These are phyloP conservation scores for Sisor rabdophorus DNA, from an alignment of 2,113 vertebrate genomes.

Conservation along the genomic window DNA sequence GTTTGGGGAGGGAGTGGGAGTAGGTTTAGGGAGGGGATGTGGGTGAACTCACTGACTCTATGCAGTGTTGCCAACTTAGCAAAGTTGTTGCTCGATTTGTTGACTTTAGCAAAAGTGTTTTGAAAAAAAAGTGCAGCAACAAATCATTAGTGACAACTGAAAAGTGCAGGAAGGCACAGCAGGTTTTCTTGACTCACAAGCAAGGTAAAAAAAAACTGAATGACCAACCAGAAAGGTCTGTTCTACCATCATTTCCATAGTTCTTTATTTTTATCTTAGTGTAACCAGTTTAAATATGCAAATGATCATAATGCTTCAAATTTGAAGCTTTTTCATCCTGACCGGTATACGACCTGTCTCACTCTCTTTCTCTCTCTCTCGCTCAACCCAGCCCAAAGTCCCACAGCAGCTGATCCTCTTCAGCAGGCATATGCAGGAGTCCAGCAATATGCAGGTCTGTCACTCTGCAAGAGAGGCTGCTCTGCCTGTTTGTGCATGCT, in stretches of 20 bases:
- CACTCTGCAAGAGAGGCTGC: conserved; percentile 66
- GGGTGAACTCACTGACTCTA: conserved; percentile 35
- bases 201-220: background rate
- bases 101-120: background rate
- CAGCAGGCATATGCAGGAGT: conserved; percentile 99
- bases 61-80: background rate
- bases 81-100: background rate
- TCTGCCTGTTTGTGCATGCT: conserved; percentile 30
- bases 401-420: conserved; percentile 94
- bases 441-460: conserved; percentile 99
- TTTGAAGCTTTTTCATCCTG: conserved; percentile 35
- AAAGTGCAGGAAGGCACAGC: background rate
- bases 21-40: conserved; percentile 15
- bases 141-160: background rate
- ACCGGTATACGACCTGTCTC: conserved; percentile 54
- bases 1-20: conserved; percentile 38
- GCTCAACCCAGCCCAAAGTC: conserved; percentile 88
- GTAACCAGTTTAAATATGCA: background rate
- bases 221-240: background rate
- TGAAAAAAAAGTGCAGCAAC: background rate
- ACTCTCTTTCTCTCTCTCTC: conserved; percentile 43
- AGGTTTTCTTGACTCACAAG: background rate
- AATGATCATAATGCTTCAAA: background rate
- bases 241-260: background rate
- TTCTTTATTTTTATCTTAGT: background rate